These are phyloP conservation scores for Ceramica pisi DNA, from an alignment of 2,888 invertebrate species.

Conservation along the genomic window DNA sequence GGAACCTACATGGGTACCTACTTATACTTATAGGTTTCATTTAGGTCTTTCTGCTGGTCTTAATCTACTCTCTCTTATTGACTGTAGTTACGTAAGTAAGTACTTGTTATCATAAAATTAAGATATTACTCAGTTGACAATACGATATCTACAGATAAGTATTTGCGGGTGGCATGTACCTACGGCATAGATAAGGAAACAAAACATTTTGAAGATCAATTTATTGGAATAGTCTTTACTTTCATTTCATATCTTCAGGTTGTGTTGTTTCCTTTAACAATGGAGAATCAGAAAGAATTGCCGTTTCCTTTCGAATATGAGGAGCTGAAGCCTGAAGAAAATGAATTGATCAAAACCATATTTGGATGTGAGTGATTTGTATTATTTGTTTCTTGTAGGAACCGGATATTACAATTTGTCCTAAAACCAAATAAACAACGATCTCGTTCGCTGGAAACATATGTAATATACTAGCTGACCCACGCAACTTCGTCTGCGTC, in stretches of 20 bases:
- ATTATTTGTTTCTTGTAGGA: not conserved
- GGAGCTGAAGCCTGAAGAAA: slow-evolving; percentile 41
- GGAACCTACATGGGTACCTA: too few species aligned
- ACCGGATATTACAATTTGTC: not conserved
- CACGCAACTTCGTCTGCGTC: too few species aligned
- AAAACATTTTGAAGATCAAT: not conserved
- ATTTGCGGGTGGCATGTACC: slow-evolving; percentile 38
- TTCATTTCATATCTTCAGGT: slow-evolving; percentile 13
- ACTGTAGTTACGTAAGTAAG: too few species aligned
- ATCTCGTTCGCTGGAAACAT: not conserved
- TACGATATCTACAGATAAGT: not conserved
- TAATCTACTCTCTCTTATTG: too few species aligned
- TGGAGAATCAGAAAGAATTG: slow-evolving; percentile 32
- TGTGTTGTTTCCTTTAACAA: slow-evolving; percentile 13
- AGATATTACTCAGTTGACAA: not conserved
- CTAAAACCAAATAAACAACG: not conserved
- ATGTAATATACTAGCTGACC: too few species aligned
- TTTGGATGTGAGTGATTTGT: slow-evolving; percentile 25
- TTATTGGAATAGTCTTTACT: not conserved
- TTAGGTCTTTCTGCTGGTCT: too few species aligned
- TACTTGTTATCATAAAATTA: too few species aligned
- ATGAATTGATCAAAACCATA: slow-evolving; percentile 13
- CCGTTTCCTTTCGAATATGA: slow-evolving; percentile 47
- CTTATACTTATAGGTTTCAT: too few species aligned
- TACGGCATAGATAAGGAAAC: not conserved